Conservation (phyloP, 2,888 invertebrate genomes). For the Lasioglossum villosulum region DNA sequence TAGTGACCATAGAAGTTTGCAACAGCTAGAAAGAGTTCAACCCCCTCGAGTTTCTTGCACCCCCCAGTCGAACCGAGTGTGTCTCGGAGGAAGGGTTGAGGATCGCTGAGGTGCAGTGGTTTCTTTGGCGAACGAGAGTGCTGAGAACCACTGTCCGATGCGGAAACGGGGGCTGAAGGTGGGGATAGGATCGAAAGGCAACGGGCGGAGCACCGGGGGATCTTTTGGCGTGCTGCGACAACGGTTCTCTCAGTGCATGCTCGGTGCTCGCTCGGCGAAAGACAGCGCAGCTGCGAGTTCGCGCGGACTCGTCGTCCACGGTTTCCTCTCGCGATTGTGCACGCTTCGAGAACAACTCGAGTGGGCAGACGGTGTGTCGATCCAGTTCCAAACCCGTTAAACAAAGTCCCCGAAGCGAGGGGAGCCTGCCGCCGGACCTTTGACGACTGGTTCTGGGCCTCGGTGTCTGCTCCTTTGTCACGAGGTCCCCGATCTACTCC, state of each 20-base stretch:
- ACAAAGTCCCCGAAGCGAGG: neutral
- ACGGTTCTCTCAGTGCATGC: slow-evolving; percentile 53
- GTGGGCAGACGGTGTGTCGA: neutral
- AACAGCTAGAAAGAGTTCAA: neutral
- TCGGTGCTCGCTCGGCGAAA: slow-evolving; percentile 36
- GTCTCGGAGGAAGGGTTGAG: neutral
- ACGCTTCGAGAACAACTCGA: neutral
- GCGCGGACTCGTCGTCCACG: neutral
- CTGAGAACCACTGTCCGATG: slow-evolving; percentile 64
- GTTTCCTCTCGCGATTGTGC: slow-evolving; percentile 28
- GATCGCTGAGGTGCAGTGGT: neutral
- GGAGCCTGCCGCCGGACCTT: neutral
- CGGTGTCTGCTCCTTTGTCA: slow-evolving; percentile 23
- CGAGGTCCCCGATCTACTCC: neutral
- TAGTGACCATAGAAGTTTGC: neutral
- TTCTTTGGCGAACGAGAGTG: neutral
- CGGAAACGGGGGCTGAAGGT: slow-evolving; percentile 50
- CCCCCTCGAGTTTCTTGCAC: neutral
- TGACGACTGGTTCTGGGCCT: neutral
- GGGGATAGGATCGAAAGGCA: slow-evolving; percentile 57
- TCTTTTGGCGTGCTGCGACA: slow-evolving; percentile 68
- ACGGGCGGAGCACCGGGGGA: slow-evolving; percentile 45
- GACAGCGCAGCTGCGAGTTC: slow-evolving; percentile 5
- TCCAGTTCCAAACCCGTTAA: neutral
- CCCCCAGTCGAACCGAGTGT: neutral